Evolutionary conservation across 2,113 vertebrate genomes (phyloP), one percentile per base, ranked within the genome.

Genomic region (Gavia stellata): DNA sequence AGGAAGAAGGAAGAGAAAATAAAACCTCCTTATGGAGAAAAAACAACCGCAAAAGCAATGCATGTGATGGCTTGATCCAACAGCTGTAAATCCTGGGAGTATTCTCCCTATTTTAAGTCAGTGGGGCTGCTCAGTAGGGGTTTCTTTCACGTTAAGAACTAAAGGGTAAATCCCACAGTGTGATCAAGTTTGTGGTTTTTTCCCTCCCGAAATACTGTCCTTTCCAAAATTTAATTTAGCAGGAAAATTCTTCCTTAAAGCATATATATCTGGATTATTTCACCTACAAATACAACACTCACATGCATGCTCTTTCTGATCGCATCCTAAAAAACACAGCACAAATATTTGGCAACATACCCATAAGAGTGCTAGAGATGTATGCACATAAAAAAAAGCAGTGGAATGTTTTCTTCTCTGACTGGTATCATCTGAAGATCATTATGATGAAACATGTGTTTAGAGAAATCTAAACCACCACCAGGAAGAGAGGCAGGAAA

Each of bases 401-500:
- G 10, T 28, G 33, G 33, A 67, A 45, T 50, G 7, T 53, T 89
- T 75, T 92, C 78, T 45, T 66, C 88, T 86, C 66, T 92, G 66
- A 9, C 38, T 96, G 80, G 45, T 47, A 47, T 96, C 71, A 75
- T 53, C 50, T 75, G 33, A 90, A 80, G 62, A 66, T 72, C 1
- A 2, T 55, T 29, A 45, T 67, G 44, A 92, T 33, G 72, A 38
- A 67, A n/a, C 6, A 17, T 8, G 11, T 85, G 40, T 74, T 94
- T 81, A 84, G 96, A 91, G 74, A 91, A 80, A 91, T 78, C 58
- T 66, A n/a, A 94, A 71, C 58, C n/a, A 73, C 63, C 94, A 88
- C 49, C 49, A 74, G 53, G 84, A 96, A 52, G 85, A 90, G 70
- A 83, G 88, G 93, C 63, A 96, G 88, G 74, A 96, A 97, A 81